Conservation (phyloP, 1,140 invertebrate species). For the Paralvinella palmiformis region DNA sequence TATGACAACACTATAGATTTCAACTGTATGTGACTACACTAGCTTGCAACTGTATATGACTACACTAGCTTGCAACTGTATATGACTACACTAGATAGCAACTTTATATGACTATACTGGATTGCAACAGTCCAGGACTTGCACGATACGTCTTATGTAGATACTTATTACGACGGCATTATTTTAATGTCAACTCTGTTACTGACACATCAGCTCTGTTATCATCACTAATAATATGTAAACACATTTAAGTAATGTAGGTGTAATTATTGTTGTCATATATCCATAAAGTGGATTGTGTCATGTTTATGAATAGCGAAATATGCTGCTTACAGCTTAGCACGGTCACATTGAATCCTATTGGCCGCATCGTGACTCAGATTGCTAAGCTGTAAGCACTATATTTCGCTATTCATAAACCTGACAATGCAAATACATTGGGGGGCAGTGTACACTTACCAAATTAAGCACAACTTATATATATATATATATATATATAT, state of each 20-base stretch:
- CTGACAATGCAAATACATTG: neutral
- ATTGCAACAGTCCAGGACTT: neutral
- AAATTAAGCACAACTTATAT: neutral
- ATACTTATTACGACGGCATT: neutral
- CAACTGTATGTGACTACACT: neutral
- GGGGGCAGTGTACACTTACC: neutral
- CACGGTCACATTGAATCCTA: no score
- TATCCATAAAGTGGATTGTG: no score
- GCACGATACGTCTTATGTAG: neutral
- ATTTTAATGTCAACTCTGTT: constrained; percentile 1
- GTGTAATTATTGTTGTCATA: neutral
- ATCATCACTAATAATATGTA: neutral
- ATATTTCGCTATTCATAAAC: no score
- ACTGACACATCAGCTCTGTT: constrained; percentile 3
- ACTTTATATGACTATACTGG: neutral
- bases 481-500: no score
- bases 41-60: neutral
- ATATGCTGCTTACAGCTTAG: neutral
- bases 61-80: neutral
- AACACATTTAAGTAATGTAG: neutral
- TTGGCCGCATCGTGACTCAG: no score
- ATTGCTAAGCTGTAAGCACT: no score
- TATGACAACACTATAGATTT: neutral
- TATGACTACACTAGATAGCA: neutral
- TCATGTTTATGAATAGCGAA: neutral